A percentile compares a stretch with the other conserved stretches of the same genome.
These are phyloP conservation scores for Fragum fragum DNA, from an alignment of 2,888 invertebrate species.

Conservation along the genomic window DNA sequence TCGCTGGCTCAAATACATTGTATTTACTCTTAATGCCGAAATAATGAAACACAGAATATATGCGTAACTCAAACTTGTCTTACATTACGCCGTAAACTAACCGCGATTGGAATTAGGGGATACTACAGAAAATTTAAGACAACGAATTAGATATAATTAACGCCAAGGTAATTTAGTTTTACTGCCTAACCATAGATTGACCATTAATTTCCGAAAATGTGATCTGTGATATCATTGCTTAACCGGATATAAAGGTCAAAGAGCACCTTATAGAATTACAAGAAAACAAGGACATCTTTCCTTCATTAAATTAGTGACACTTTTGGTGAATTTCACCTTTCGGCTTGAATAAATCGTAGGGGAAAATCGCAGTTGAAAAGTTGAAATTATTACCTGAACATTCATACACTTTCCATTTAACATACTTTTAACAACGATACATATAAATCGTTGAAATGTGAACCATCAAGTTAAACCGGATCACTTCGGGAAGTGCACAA, in stretches of 20 bases:
- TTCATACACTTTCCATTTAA: too few species aligned
- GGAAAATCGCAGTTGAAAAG: too few species aligned
- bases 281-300: neutral
- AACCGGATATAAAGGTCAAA: slow-evolving; percentile 30
- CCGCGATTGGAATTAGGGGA: neutral
- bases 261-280: slow-evolving; percentile 1
- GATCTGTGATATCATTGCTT: neutral
- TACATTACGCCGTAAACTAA: neutral
- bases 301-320: neutral
- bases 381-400: too few species aligned
- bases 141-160: slow-evolving; percentile 4
- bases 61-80: neutral
- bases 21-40: too few species aligned
- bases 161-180: slow-evolving; percentile 2
- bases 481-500: too few species aligned
- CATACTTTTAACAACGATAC: too few species aligned
- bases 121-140: neutral
- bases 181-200: neutral
- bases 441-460: too few species aligned
- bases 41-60: neutral
- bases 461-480: too few species aligned
- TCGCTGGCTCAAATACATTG: too few species aligned
- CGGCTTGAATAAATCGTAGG: too few species aligned
- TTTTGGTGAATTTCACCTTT: neutral
- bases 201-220: neutral